A percentile compares a stretch with the other conserved stretches of the same genome.
phyloP scores from a whole-genome alignment of 1,140 invertebrate species.

The Nomia melanderi region DNA sequence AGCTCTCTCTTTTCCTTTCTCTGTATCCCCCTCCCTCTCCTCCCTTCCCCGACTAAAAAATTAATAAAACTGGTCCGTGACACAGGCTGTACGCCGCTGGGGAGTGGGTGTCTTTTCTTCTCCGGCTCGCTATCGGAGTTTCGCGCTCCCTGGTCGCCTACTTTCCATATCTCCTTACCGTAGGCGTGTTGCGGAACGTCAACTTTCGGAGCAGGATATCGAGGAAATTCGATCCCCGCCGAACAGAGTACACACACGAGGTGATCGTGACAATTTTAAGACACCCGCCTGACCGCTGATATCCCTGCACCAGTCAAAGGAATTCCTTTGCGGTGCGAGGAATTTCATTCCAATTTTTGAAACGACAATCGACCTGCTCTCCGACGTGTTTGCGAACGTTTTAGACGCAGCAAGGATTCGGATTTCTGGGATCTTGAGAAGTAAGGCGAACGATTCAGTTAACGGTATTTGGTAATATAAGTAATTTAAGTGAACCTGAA shows the following conservation, averaged over 20 bases:
- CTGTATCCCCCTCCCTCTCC: too few species aligned
- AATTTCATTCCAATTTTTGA: too few species aligned
- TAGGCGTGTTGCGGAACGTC: conserved; percentile 38
- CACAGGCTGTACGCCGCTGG: conserved; percentile 12
- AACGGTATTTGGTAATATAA: too few species aligned
- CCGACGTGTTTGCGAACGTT: too few species aligned
- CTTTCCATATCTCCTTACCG: conserved; percentile 34
- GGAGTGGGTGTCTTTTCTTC: conserved; percentile 27
- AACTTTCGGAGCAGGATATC: conserved; percentile 16
- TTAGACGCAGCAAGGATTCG: too few species aligned
- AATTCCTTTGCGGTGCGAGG: background rate
- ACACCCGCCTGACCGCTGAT: background rate
- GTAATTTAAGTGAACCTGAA: too few species aligned
- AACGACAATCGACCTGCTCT: background rate
- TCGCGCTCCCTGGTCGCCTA: conserved; percentile 8
- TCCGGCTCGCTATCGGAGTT: conserved; percentile 15
- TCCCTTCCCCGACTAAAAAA: conserved; percentile 35
- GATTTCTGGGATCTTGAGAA: too few species aligned
- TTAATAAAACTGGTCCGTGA: conserved; percentile 47
- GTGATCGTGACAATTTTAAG: conserved; percentile 12
- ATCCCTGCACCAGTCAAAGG: background rate
- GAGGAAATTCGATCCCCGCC: conserved; percentile 38
- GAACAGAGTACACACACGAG: background rate
- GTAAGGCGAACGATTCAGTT: too few species aligned
- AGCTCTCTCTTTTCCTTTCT: background rate